These are phyloP conservation scores for Spea multiplicata DNA, from an alignment of 2,113 vertebrate species.

Conservation along the genomic window DNA sequence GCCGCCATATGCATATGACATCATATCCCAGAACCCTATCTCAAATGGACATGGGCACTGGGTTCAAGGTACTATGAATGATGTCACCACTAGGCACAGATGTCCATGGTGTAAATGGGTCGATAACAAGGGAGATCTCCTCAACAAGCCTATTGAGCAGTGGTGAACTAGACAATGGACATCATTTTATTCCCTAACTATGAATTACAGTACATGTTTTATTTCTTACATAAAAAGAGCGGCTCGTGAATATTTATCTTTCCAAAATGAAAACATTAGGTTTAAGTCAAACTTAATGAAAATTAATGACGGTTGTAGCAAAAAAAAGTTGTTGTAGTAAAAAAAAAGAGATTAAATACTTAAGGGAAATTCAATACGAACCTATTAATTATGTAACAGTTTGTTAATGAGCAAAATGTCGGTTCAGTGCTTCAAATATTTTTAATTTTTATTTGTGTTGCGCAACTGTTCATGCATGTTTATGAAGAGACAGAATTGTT, in stretches of 20 bases:
- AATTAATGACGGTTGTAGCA: conserved; percentile 66
- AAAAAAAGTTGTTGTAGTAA: conserved; percentile 28
- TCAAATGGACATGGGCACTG: too few species aligned
- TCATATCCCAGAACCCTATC: too few species aligned
- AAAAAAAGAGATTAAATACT: conserved; percentile 61
- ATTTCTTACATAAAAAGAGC: conserved; percentile 25
- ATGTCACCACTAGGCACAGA: too few species aligned
- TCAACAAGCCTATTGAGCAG: too few species aligned
- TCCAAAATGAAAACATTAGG: conserved; percentile 59
- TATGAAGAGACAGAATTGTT: background rate
- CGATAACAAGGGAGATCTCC: too few species aligned
- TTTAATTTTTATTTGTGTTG: conserved; percentile 4
- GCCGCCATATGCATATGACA: too few species aligned
- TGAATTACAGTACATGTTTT: background rate
- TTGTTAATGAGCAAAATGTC: conserved; percentile 57
- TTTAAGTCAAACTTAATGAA: conserved; percentile 70
- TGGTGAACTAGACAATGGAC: too few species aligned
- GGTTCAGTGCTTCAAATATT: background rate
- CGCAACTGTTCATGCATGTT: background rate
- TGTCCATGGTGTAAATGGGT: too few species aligned
- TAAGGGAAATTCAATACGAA: conserved; percentile 68
- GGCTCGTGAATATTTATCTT: conserved; percentile 68
- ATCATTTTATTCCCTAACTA: background rate
- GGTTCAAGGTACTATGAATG: too few species aligned
- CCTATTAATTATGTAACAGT: conserved; percentile 74